Evolutionary conservation across 2,113 vertebrate species (phyloP), one percentile per base, ranked within the genome.

Genomic region (Nanorana parkeri): DNA sequence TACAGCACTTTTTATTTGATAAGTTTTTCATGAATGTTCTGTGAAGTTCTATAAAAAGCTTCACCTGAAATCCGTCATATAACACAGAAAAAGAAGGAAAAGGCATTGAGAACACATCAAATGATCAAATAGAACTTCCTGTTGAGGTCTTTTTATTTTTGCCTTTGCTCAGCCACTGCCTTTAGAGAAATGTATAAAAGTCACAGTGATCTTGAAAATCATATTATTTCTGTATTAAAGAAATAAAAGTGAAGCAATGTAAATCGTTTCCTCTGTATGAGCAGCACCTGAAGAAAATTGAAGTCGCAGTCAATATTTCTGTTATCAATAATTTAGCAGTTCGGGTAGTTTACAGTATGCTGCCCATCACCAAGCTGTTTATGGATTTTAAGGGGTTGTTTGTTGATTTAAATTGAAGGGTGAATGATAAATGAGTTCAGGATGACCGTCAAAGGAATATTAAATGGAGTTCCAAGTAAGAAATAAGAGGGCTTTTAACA

Each of bases 271-370:
- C 19, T 76, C 56, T 16, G 19, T 64, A 20, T 51, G 26, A 24
- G 60, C 64, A 29, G 17, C 32, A 63, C 74, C 60, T 77, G 58
- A 60, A 77, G 60, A 60, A 51, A 63, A 77, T 64, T 64, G 32
- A 17, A 64, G 20, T 23, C n/a, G 60, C 10, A 47, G 74, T 77
- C 74, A 64, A 77, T 77, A 77, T 61, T 61, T 32, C 1, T 0
- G n/a, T 36, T 64, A 64, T 77, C 60, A 77, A 77, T 77, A 77
- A 77, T 77, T 77, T 61, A 77, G 17, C 21, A 52, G 60, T 47
- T 77, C 10, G 21, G 58, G 58, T 11, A 10, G 60, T 17, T 20
- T 64, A 47, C 73, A 17, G 74, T 24, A 10, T 41, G 21, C 16
- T 47, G 24, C 51, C 52, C 52, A 29, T 73, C 69, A 29, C 26